A percentile compares a stretch with the other conserved stretches of the same genome.
phyloP scores from a whole-genome alignment of 2,797 vertebrate genomes.

The Threskiornis aethiopicus region DNA sequence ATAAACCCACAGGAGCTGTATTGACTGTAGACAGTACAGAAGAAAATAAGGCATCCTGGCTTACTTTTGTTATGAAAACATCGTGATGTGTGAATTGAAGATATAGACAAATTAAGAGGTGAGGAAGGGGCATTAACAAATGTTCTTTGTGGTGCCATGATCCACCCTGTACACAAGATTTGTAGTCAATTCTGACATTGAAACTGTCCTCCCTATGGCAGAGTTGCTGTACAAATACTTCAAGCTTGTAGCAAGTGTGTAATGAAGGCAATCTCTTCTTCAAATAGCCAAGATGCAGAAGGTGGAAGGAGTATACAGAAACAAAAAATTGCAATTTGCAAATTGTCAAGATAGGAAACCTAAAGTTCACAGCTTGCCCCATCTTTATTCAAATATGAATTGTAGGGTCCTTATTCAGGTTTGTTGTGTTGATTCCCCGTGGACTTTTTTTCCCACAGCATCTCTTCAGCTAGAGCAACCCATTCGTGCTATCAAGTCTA shows the following conservation, averaged over 20 bases:
- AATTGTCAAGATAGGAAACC: not conserved
- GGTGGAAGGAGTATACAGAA: not conserved
- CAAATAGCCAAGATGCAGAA: not conserved
- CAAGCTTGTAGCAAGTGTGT: not conserved
- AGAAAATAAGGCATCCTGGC: not conserved
- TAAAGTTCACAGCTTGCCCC: fast-evolving
- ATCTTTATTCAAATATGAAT: not conserved
- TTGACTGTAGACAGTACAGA: not conserved
- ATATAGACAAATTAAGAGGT: not conserved
- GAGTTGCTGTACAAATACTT: not conserved
- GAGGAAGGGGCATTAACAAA: not conserved
- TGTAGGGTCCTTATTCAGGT: not conserved
- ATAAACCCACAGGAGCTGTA: not conserved
- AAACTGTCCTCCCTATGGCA: not conserved
- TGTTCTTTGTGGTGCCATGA: not conserved
- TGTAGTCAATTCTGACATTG: not conserved
- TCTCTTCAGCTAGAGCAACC: not conserved
- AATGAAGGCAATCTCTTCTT: not conserved
- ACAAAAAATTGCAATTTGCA: not conserved
- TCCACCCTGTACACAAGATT: not conserved
- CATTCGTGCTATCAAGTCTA: not conserved
- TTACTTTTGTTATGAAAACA: not conserved
- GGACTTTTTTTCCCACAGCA: not conserved
- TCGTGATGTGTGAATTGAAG: not conserved
- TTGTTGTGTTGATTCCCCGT: not conserved